These are phyloP conservation scores for Pemphigus obesinymphae DNA, from an alignment of 1,140 invertebrate species.

Conservation along the genomic window DNA sequence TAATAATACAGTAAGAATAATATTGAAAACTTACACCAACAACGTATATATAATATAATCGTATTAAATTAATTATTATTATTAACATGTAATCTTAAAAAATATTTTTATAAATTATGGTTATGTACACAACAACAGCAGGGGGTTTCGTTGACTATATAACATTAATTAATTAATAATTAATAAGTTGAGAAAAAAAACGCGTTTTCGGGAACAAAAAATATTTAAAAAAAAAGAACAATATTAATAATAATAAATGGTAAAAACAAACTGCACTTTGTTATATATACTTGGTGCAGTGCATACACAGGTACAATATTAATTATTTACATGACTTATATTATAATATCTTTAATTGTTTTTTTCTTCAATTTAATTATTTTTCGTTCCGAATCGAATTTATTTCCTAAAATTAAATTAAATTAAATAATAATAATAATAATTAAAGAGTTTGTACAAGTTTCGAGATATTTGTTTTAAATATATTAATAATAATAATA, in stretches of 20 bases:
- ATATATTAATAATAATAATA: background rate
- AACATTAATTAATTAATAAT: too few relatives aligned
- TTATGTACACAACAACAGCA: too few relatives aligned
- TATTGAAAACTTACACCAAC: slow-evolving; percentile 30
- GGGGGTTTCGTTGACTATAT: slow-evolving; percentile 31
- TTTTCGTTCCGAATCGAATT: background rate
- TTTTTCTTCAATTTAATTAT: too few relatives aligned
- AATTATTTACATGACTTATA: background rate
- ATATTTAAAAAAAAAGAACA: background rate
- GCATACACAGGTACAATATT: too few relatives aligned
- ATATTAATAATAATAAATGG: slow-evolving; percentile 15
- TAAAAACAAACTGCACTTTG: slow-evolving; percentile 1
- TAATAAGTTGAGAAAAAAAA: slow-evolving; percentile 37
- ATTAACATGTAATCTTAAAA: background rate
- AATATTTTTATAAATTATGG: slow-evolving; percentile 28
- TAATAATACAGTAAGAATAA: slow-evolving; percentile 9
- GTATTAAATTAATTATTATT: too few relatives aligned
- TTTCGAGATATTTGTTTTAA: slow-evolving; percentile 39
- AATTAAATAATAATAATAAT: slow-evolving; percentile 26
- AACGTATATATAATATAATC: slow-evolving; percentile 18
- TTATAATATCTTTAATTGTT: background rate
- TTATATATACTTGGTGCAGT: too few relatives aligned
- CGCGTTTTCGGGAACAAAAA: slow-evolving; percentile 13
- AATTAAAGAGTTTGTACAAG: slow-evolving; percentile 51
- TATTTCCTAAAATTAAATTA: background rate